Evolutionary conservation across 1,140 invertebrate genomes (phyloP).

Genomic region (Ceratoteleas bidentatus): DNA sequence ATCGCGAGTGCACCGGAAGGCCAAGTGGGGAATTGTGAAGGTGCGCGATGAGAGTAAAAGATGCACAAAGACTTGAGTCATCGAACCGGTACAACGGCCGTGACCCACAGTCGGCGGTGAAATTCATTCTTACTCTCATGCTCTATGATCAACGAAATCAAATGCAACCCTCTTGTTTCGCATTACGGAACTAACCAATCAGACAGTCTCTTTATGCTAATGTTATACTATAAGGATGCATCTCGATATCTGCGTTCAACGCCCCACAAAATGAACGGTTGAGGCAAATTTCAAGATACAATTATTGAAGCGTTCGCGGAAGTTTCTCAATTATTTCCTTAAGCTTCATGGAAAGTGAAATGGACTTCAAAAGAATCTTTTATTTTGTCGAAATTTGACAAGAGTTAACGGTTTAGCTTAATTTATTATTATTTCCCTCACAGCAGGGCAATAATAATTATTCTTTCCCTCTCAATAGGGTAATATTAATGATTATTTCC

Average conservation of each 20-base stretch:
- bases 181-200: conserved; percentile 23
- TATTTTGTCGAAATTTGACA: too few relatives aligned
- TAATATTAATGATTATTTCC: too few relatives aligned
- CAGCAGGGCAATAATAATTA: too few relatives aligned
- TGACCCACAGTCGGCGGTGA: conserved; percentile 64
- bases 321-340: too few relatives aligned
- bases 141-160: conserved; percentile 45
- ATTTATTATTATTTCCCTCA: too few relatives aligned
- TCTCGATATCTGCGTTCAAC: neutral
- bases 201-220: conserved; percentile 24
- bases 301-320: too few relatives aligned
- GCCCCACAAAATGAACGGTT: neutral
- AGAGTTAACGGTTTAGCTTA: too few relatives aligned
- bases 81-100: conserved; percentile 63
- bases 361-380: too few relatives aligned
- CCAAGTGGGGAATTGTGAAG: conserved; percentile 65
- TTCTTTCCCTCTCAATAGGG: too few relatives aligned
- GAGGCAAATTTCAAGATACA: too few relatives aligned
- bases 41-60: conserved; percentile 63
- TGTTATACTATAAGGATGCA: conserved; percentile 13
- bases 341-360: too few relatives aligned
- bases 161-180: conserved; percentile 34
- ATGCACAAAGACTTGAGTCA: conserved; percentile 65
- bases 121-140: conserved; percentile 63
- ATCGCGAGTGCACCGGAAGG: conserved; percentile 59